phyloP scores from a whole-genome alignment of 2,888 invertebrate species.

The Drosophila monieri region DNA sequence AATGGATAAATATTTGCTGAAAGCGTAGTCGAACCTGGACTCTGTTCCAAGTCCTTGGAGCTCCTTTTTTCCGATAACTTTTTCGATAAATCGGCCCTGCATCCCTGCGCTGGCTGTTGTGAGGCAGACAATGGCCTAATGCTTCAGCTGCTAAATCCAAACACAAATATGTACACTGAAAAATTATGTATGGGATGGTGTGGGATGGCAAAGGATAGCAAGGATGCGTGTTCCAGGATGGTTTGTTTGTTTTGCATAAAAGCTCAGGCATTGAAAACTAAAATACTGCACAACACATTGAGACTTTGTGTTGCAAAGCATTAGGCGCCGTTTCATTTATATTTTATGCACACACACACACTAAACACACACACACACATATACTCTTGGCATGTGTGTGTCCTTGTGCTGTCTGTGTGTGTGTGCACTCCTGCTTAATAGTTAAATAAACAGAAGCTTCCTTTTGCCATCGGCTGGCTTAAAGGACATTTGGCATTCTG shows the following conservation, averaged over 20 bases:
- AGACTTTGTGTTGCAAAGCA: slow-evolving; percentile 71
- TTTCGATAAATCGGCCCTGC: neutral
- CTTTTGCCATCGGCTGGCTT: slow-evolving; percentile 48
- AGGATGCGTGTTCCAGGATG: slow-evolving; percentile 15
- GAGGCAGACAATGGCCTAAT: slow-evolving; percentile 72
- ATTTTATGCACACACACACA: slow-evolving; percentile 70
- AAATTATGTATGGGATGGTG: slow-evolving; percentile 31
- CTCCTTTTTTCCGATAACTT: neutral
- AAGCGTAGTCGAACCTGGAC: neutral
- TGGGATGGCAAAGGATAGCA: neutral
- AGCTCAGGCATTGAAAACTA: slow-evolving; percentile 78
- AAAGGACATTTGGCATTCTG: slow-evolving; percentile 26
- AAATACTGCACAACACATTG: slow-evolving; percentile 76
- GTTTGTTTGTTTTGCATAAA: slow-evolving; percentile 75
- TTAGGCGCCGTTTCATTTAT: slow-evolving; percentile 75
- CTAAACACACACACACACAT: slow-evolving; percentile 13
- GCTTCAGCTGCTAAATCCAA: slow-evolving; percentile 74
- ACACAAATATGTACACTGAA: slow-evolving; percentile 56
- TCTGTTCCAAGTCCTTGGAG: no score
- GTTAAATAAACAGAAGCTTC: slow-evolving; percentile 75
- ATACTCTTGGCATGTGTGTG: slow-evolving; percentile 12
- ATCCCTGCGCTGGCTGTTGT: slow-evolving; percentile 34
- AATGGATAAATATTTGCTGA: neutral
- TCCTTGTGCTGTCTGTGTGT: neutral
- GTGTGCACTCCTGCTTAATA: slow-evolving; percentile 75